These are phyloP conservation scores for Sebastolobus altivelis DNA, from an alignment of 2,797 vertebrate species.

Conservation along the genomic window DNA sequence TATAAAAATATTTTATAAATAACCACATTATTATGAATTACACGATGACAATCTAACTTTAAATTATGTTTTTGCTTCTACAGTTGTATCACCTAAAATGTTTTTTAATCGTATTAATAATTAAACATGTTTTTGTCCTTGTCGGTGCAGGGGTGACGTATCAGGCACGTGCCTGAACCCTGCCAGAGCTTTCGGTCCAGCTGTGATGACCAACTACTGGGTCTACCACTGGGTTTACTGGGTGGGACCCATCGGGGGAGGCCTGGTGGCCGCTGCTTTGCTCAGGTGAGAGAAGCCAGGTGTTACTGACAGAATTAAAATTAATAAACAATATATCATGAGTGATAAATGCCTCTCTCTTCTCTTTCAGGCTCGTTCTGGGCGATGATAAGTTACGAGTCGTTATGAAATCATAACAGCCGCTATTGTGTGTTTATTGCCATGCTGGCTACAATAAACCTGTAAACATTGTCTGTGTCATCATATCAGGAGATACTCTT, in stretches of 20 bases:
- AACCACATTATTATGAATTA: not conserved
- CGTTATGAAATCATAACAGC: conserved; percentile 70
- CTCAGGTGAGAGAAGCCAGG: conserved; percentile 62
- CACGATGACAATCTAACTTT: not conserved
- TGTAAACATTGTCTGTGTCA: not conserved
- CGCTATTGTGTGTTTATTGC: conserved; percentile 10
- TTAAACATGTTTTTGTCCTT: not conserved
- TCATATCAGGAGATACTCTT: not conserved
- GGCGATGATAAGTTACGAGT: conserved; percentile 80
- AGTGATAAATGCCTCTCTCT: not conserved
- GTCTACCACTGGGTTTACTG: conserved; percentile 93
- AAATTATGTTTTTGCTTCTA: not conserved
- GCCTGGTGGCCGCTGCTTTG: conserved; percentile 77
- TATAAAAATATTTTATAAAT: no score
- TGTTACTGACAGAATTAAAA: conserved; percentile 23
- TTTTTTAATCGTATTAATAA: not conserved
- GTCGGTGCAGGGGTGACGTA: conserved; percentile 79
- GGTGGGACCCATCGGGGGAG: conserved; percentile 86
- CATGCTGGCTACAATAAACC: not conserved
- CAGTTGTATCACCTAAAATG: no score
- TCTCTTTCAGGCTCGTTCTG: conserved; percentile 77
- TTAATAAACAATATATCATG: not conserved
- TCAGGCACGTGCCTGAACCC: conserved; percentile 93
- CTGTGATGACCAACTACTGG: conserved; percentile 87
- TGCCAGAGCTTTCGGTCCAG: conserved; percentile 90